Percentiles rank a stretch among this genome's conserved stretches.
Conservation (phyloP, 2,888 invertebrate genomes). For the Orchesellides sinensis region DNA sequence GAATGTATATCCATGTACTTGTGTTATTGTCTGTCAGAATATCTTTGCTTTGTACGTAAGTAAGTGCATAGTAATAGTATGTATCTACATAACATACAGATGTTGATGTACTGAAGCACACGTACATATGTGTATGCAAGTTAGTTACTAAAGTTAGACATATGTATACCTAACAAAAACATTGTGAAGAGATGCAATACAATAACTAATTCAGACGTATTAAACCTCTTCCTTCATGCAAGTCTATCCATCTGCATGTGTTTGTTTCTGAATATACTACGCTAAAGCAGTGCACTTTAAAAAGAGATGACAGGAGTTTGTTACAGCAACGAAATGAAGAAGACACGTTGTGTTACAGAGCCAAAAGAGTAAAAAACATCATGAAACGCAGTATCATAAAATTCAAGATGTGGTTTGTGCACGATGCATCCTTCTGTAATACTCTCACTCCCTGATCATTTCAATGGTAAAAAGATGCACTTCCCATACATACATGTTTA, state of each 20-base stretch:
- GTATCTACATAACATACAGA: too few relatives aligned
- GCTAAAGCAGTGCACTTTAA: constrained; percentile 44
- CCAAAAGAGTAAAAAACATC: constrained; percentile 19
- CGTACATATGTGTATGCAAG: background rate
- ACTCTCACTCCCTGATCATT: background rate
- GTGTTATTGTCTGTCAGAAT: constrained; percentile 13
- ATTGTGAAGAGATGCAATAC: constrained; percentile 35
- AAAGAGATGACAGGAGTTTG: background rate
- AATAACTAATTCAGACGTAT: constrained; percentile 27
- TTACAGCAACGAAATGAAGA: constrained; percentile 11
- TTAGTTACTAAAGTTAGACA: constrained; percentile 14
- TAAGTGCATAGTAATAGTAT: constrained; percentile 9
- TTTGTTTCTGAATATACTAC: constrained; percentile 16
- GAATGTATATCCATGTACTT: constrained; percentile 7
- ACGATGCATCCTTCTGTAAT: constrained; percentile 3
- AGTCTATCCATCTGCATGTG: background rate
- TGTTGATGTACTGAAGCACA: too few relatives aligned
- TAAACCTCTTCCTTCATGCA: constrained; percentile 24
- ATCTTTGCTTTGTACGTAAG: constrained; percentile 45
- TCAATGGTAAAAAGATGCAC: too few relatives aligned
- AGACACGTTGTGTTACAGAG: background rate
- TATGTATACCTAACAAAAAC: constrained; percentile 21
- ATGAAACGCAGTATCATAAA: background rate
- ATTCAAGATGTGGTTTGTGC: constrained; percentile 2
- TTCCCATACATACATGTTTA: too few relatives aligned